These are phyloP conservation scores for Ictalurus furcatus DNA, from an alignment of 2,113 vertebrate genomes.

Conservation along the genomic window DNA sequence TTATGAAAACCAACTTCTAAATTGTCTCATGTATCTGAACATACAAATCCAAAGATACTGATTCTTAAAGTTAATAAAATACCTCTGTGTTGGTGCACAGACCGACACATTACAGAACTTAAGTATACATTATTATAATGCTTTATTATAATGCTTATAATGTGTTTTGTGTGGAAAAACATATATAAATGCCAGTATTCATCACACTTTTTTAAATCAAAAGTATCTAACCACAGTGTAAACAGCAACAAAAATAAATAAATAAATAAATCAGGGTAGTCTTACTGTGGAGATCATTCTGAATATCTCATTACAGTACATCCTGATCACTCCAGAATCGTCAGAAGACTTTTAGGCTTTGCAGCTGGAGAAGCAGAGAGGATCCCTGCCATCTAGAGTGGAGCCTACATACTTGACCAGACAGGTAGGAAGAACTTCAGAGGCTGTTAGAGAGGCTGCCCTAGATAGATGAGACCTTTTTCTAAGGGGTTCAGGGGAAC, in stretches of 20 bases:
- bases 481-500: no score
- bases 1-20: background rate
- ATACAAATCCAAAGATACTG: background rate
- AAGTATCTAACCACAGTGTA: background rate
- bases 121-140: background rate
- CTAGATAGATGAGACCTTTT: no score
- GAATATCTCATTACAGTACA: no score
- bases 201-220: background rate
- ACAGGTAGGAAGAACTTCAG: constrained; percentile 50
- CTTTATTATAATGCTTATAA: background rate
- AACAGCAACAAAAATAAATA: background rate
- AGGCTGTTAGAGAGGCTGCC: constrained; percentile 51
- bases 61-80: background rate
- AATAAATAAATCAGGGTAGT: background rate
- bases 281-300: background rate
- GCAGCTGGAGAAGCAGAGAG: constrained; percentile 43
- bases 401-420: constrained; percentile 66
- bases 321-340: constrained; percentile 69
- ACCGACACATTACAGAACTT: background rate
- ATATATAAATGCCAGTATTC: background rate
- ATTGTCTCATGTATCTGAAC: background rate
- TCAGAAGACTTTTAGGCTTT: constrained; percentile 32
- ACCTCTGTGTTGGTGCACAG: background rate
- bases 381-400: constrained; percentile 73
- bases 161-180: background rate